phyloP scores from a whole-genome alignment of 2,113 vertebrate species.

The Propithecus coquereli region DNA sequence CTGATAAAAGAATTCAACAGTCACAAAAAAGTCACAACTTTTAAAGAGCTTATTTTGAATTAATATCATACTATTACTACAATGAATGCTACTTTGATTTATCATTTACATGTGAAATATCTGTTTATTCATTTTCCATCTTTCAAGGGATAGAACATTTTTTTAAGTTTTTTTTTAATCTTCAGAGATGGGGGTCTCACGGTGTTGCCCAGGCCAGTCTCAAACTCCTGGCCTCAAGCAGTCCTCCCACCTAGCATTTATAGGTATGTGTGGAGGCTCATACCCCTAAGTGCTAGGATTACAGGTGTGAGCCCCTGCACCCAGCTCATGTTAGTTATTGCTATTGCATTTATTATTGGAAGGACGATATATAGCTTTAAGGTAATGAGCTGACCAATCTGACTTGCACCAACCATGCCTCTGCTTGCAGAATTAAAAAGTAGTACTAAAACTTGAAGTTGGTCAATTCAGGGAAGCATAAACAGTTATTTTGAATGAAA shows the following conservation, averaged over 20 bases:
- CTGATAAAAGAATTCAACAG: neutral
- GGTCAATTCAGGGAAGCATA: neutral
- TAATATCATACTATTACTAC: neutral
- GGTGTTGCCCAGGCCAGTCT: neutral
- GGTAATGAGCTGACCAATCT: neutral
- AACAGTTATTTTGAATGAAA: neutral
- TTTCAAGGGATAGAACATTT: neutral
- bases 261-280: too few species aligned
- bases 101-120: neutral
- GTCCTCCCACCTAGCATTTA: neutral
- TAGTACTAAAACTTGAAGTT: neutral
- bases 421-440: constrained; percentile 7
- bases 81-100: neutral
- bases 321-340: neutral
- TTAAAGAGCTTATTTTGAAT: neutral
- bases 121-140: neutral
- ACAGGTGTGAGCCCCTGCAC: neutral
- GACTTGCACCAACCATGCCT: neutral
- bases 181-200: neutral
- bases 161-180: neutral
- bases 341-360: neutral
- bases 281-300: neutral
- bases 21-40: neutral
- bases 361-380: neutral
- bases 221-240: neutral